Base-by-base conservation (phyloP, 2,113 vertebrate genomes). In the Zingel zingel region DNA sequence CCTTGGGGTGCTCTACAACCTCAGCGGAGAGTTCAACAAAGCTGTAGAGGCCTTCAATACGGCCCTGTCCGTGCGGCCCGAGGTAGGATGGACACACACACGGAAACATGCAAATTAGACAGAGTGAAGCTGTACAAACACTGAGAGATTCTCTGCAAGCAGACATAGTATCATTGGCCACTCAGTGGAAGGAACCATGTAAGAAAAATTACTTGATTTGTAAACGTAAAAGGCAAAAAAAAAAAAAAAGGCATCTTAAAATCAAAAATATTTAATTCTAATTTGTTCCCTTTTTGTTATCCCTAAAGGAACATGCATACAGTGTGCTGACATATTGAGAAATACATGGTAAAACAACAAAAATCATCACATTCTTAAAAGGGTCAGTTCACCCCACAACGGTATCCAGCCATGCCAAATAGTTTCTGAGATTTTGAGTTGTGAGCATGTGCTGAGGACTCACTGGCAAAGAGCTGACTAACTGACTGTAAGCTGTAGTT, bases 41-140 rank as follows among this genome's bases (percentile, higher is more conserved):
- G 98, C 98, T 21, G 98, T 99, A 82, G 98, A 99, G 58, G 97
- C 98, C 77, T 99, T 99, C 91, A 99, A 97, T 15, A 97, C 97
- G 25, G 98, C 98, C 58, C 96, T 99, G 91, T 97, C 98, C 66
- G 98, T 98, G 84, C 96, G 98, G 85, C 98, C 98, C 13, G 97
- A 99, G 96, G 98, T 99, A 96, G 13, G 21, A 45, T 1, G 54
- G 12, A 77, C 10, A 54, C 50, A 36, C 18, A 7, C 51, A 43
- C 57, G 43, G n/a, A 50, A 4, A 36, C 33, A 30, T 30, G 30
- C 5, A 23, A 23, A 39, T 23, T 45, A 69, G 5, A 43, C 64
- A 65, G 25, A 53, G 8, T 14, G 13, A 9, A 69, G 25, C 6
- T 74, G 33, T n/a, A 77, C 59, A 64, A n/a, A 58, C 39, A 2